phyloP scores from a whole-genome alignment of 2,888 invertebrate genomes.

The Dioctria linearis region DNA sequence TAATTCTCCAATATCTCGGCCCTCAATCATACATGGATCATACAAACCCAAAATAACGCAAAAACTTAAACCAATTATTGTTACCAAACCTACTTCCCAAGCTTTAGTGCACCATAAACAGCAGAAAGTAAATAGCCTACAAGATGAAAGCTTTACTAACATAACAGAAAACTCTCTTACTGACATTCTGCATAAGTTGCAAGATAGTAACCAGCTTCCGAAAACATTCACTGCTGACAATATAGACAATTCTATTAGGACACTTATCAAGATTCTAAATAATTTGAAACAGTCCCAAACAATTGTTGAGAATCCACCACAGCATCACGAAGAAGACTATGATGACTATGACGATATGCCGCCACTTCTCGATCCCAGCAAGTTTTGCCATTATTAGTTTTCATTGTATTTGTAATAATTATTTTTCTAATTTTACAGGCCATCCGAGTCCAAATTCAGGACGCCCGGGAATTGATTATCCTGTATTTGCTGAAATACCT shows the following conservation, averaged over 20 bases:
- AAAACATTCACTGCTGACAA: conserved; percentile 84
- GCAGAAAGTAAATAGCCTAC: background rate
- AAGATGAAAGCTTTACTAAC: conserved; percentile 63
- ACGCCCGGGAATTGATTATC: conserved; percentile 84
- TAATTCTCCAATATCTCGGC: conserved; percentile 17
- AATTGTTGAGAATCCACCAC: conserved; percentile 67
- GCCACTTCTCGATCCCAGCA: conserved; percentile 61
- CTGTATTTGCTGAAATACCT: conserved; percentile 82
- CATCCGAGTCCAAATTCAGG: conserved; percentile 74
- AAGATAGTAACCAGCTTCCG: conserved; percentile 82
- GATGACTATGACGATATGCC: conserved; percentile 60
- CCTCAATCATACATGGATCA: background rate
- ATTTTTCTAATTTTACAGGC: conserved; percentile 33
- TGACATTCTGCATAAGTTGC: conserved; percentile 80
- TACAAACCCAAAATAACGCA: conserved; percentile 52
- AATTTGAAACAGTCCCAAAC: conserved; percentile 74
- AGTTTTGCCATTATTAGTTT: background rate
- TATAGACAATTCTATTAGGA: conserved; percentile 84
- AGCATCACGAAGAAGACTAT: conserved; percentile 68
- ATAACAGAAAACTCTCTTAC: conserved; percentile 71
- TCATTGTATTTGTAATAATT: background rate
- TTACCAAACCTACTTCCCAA: conserved; percentile 58
- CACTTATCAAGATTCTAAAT: conserved; percentile 82
- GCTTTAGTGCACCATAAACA: background rate
- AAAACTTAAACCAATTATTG: conserved; percentile 30